Evolutionary conservation across 2,888 invertebrate species (phyloP).

Genomic region (Diachrysia chrysitis): DNA sequence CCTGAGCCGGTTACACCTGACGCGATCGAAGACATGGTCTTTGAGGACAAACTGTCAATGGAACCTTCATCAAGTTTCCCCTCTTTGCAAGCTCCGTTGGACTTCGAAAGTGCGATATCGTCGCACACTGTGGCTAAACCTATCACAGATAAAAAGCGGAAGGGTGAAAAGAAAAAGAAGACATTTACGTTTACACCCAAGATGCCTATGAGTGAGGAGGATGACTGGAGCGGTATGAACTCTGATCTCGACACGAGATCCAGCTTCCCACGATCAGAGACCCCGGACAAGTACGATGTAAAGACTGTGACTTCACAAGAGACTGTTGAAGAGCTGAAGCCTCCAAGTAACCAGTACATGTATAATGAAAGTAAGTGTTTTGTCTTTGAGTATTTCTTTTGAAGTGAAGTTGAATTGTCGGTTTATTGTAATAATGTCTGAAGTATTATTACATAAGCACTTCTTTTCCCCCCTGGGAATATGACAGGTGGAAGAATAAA

Average conservation of each 20-base stretch:
- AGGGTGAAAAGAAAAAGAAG: slow-evolving; percentile 67
- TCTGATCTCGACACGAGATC: slow-evolving; percentile 83
- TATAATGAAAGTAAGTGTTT: slow-evolving; percentile 79
- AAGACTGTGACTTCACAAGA: slow-evolving; percentile 67
- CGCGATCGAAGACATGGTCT: slow-evolving; percentile 51
- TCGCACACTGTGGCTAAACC: slow-evolving; percentile 83
- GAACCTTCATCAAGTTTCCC: slow-evolving; percentile 56
- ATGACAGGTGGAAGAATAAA: too few species aligned
- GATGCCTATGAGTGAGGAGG: slow-evolving; percentile 76
- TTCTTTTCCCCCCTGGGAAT: too few species aligned
- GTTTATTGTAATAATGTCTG: too few species aligned
- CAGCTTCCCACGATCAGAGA: slow-evolving; percentile 80
- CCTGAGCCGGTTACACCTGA: slow-evolving; percentile 58
- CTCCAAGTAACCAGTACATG: slow-evolving; percentile 69
- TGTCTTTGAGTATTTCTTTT: not conserved
- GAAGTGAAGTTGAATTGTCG: not conserved
- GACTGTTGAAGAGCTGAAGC: slow-evolving; percentile 76
- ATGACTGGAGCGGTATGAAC: slow-evolving; percentile 75
- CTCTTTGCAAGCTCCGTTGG: slow-evolving; percentile 59
- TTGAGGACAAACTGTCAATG: slow-evolving; percentile 35
- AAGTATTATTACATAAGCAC: too few species aligned
- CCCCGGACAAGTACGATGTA: slow-evolving; percentile 80
- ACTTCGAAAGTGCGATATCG: slow-evolving; percentile 81
- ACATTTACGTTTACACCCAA: slow-evolving; percentile 67
- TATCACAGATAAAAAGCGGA: slow-evolving; percentile 58